phyloP scores from a whole-genome alignment of 1,140 invertebrate species.

The Acyrthosiphon pisum region DNA sequence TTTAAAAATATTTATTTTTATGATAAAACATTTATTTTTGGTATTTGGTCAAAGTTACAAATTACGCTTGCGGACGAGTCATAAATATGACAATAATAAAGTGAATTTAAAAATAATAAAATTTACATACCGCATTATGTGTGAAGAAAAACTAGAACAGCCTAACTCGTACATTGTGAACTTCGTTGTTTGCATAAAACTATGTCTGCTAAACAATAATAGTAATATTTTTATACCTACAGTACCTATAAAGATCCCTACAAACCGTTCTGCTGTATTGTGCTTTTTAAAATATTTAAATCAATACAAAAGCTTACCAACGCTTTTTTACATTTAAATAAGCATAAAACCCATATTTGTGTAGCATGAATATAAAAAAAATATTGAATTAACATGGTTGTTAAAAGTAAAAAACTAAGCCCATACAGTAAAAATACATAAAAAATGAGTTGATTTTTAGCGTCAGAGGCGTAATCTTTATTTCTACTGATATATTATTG shows the following conservation, averaged over 20 bases:
- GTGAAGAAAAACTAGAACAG: background rate
- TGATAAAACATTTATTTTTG: background rate
- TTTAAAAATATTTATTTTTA: background rate
- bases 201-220: background rate
- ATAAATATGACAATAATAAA: background rate
- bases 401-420: background rate
- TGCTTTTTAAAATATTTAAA: background rate
- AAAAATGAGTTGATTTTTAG: background rate
- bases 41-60: background rate
- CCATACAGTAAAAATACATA: background rate
- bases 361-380: background rate
- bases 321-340: background rate
- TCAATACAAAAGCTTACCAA: background rate
- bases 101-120: background rate
- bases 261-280: background rate
- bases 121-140: background rate
- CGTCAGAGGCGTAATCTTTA: background rate
- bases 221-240: background rate
- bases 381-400: background rate
- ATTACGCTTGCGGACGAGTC: background rate
- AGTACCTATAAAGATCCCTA: too few relatives aligned
- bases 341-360: background rate
- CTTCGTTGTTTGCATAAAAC: background rate
- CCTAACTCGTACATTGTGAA: background rate
- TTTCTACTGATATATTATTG: background rate